phyloP scores from a whole-genome alignment of 92 coral and sea anemone species.

The Isaurus tuberculatus region DNA sequence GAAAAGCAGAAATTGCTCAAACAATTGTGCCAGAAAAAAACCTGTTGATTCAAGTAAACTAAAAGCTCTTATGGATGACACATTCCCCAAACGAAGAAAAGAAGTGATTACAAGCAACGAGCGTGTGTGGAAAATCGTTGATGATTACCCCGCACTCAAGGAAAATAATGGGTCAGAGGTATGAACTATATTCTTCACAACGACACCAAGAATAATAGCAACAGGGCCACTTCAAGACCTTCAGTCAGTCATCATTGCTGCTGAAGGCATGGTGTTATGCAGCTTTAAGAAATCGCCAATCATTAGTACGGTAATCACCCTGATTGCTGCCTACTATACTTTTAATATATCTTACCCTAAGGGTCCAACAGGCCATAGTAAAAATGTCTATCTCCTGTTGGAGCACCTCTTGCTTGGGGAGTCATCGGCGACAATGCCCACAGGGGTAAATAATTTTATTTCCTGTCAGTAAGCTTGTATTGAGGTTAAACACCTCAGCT shows the following conservation, averaged over 20 bases:
- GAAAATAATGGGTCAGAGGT: constrained; percentile 17
- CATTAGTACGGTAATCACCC: constrained; percentile 1
- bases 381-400: constrained; percentile 1
- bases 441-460: neutral
- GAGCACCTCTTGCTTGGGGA: neutral
- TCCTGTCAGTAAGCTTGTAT: neutral
- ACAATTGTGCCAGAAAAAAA: constrained; percentile 3
- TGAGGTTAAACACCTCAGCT: constrained; percentile 3
- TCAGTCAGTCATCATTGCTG: neutral
- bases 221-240: neutral
- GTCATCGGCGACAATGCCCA: neutral
- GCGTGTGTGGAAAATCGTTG: constrained; percentile 27
- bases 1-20: neutral
- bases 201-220: neutral
- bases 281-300: neutral
- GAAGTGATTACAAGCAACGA: neutral
- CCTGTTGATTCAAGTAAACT: neutral
- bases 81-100: constrained; percentile 17
- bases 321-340: constrained; percentile 5
- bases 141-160: constrained; percentile 32
- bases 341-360: neutral
- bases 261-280: constrained; percentile 5
- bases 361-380: constrained; percentile 8
- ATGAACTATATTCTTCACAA: too few species aligned
- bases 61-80: constrained; percentile 6